Evolutionary conservation across 1,140 invertebrate species (phyloP), one percentile per base, ranked within the genome.

Genomic region (Venustaconcha ellipsiformis): DNA sequence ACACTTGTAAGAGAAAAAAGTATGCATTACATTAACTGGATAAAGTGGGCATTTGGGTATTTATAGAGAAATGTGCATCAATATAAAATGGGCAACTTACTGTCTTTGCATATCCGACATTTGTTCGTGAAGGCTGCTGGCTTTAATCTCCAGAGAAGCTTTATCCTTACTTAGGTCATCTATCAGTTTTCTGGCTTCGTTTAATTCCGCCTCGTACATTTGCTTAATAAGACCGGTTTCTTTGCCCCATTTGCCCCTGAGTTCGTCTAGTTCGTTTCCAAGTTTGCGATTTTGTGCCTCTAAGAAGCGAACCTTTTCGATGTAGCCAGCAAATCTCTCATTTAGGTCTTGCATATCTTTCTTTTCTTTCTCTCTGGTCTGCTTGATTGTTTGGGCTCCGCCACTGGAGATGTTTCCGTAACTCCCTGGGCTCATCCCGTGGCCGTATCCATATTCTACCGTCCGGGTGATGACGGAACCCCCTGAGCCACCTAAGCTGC

Each of bases 241-340:
- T 72, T 90, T 88, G 26, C 91, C 91, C 88, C 89, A 91, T 81
- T 90, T 87, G 48, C 86, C 85, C 68, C 83, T 78, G 64, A 85
- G 80, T 57, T 86, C 83, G 58, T 91, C 89, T 65, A 91, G 80
- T 78, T 92, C 91, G 20, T 88, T 84, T 62, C 88, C 90, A 57
- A 92, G 80, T 74, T 91, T 91, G 71, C 90, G 86, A 81, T 90
- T 91, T 78, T 91, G 90, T 23, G 91, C 91, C 74, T 92, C 91
- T 23, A 92, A 83, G 77, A 91, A 92, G 62, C 91, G 87, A n/a
- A 91, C 90, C 76, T 90, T 92, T 86, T 92, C 91, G 76, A 92
- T 92, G 84, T 92, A 92, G 77, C 79, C 84, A 72, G 91, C 91
- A 72, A 92, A 88, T 64, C 90, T 85, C 80, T 92, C 90, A 80